A percentile compares a stretch with the other conserved stretches of the same genome.
These are phyloP conservation scores for Acanthosepion esculentum DNA, from an alignment of 2,888 invertebrate species.

Conservation along the genomic window DNA sequence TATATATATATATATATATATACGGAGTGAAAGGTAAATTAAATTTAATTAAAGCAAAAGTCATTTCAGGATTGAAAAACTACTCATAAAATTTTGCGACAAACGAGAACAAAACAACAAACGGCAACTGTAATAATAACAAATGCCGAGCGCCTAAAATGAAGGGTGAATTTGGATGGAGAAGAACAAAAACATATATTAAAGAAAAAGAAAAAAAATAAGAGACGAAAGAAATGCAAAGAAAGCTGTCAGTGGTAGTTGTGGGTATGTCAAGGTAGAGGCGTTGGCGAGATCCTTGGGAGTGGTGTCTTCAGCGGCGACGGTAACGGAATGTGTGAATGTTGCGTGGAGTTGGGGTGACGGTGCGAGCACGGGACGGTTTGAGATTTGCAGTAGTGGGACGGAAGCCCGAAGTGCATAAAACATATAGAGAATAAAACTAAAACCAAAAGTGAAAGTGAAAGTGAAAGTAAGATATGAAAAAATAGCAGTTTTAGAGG, in stretches of 20 bases:
- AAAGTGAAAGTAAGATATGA: background rate
- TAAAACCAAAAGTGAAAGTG: background rate
- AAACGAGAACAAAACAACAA: background rate
- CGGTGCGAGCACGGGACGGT: background rate
- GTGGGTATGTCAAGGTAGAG: background rate
- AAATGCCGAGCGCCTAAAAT: background rate
- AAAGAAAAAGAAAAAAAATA: background rate
- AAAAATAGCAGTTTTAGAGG: too few species aligned
- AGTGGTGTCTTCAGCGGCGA: background rate
- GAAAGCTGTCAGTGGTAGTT: background rate
- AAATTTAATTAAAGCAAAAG: background rate
- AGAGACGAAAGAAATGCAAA: background rate
- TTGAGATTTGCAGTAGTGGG: background rate
- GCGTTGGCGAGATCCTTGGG: background rate
- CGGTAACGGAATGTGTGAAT: background rate
- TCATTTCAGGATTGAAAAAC: too few species aligned
- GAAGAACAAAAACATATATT: background rate
- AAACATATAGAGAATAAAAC: background rate
- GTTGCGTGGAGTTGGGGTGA: background rate
- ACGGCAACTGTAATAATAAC: background rate
- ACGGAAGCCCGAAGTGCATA: background rate
- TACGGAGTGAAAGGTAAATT: too few species aligned
- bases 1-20: too few species aligned
- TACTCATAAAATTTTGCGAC: background rate
- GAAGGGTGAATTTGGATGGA: background rate